phyloP scores from a whole-genome alignment of 2,113 vertebrate genomes.

The Procapra przewalskii region DNA sequence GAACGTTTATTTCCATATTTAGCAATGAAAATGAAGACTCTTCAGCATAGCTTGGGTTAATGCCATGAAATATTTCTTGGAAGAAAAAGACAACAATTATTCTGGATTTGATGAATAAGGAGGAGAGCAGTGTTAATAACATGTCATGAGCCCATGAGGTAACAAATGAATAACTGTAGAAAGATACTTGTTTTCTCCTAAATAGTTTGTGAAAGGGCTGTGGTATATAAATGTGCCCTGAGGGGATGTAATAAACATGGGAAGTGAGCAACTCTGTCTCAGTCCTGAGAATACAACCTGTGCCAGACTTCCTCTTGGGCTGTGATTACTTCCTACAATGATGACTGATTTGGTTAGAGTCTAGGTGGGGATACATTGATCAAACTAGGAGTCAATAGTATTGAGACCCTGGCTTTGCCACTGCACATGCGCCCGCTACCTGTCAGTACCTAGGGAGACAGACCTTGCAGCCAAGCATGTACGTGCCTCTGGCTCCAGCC shows the following conservation, averaged over 20 bases:
- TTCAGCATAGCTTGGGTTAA: background rate
- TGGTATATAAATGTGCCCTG: background rate
- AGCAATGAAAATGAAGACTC: background rate
- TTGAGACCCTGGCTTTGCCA: background rate
- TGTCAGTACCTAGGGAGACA: background rate
- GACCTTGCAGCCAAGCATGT: background rate
- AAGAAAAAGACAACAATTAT: background rate
- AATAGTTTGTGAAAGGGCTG: background rate
- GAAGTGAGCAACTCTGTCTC: background rate
- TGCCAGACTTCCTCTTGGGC: rapidly evolving
- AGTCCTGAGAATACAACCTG: background rate
- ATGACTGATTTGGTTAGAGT: background rate
- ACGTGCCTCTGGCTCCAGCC: background rate
- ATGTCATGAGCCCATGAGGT: background rate
- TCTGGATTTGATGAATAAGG: background rate
- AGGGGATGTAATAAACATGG: background rate
- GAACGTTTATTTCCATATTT: background rate
- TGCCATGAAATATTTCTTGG: background rate
- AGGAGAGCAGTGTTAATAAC: background rate
- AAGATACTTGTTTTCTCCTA: background rate
- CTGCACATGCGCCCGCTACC: background rate
- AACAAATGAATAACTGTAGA: background rate
- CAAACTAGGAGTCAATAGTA: background rate
- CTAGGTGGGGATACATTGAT: background rate
- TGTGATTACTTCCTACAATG: background rate